Conservation (phyloP, 2,888 invertebrate species). For the Kuschelorhynchus macadamiae region DNA sequence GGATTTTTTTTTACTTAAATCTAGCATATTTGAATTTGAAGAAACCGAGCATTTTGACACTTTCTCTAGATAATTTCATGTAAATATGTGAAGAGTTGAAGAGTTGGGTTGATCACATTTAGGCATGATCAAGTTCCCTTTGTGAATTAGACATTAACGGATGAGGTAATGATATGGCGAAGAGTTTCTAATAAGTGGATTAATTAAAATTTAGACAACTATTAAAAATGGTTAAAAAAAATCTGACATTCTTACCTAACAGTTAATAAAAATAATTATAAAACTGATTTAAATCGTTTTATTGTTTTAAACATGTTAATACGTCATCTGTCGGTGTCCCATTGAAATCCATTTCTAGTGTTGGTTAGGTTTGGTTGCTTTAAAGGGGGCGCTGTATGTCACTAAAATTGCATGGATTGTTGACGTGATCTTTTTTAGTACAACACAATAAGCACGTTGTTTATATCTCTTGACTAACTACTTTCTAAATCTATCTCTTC, state of each 20-base stretch:
- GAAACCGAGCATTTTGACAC: no score
- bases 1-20: constrained; percentile 4
- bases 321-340: not conserved
- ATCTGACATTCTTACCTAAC: no score
- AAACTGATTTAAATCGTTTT: no score
- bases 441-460: not conserved
- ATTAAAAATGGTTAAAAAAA: no score
- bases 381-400: not conserved
- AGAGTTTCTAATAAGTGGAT: no score
- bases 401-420: not conserved
- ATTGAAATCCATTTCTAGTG: constrained; percentile 18
- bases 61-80: no score
- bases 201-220: no score
- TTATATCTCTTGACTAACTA: constrained; percentile 1
- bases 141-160: not conserved
- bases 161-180: not conserved
- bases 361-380: constrained; percentile 22
- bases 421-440: not conserved
- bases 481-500: constrained; percentile 51
- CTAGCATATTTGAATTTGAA: not conserved
- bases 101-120: not conserved
- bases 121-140: not conserved
- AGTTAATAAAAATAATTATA: no score
- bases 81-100: no score
- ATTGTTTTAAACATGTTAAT: no score